Conservation (phyloP, 2,888 invertebrate genomes). For the Synergus japonicus region DNA sequence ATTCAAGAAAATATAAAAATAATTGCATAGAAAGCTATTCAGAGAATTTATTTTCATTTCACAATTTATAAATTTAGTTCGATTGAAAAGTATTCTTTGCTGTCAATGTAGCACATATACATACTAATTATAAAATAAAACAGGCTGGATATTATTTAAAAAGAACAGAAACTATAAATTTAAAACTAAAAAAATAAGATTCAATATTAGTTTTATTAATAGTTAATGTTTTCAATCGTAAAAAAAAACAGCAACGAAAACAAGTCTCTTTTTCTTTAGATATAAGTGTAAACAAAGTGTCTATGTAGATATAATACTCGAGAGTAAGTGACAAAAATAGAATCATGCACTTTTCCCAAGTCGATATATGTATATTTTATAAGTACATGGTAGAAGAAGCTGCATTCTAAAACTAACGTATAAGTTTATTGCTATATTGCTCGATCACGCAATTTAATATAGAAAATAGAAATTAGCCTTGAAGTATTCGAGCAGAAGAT, state of each 20-base stretch:
- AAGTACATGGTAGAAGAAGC: neutral
- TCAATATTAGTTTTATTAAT: neutral
- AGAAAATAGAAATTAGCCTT: slow-evolving; percentile 3
- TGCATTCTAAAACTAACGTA: neutral
- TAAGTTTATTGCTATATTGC: neutral
- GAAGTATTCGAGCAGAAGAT: neutral
- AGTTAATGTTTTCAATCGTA: neutral
- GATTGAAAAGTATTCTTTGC: neutral
- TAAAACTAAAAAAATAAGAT: neutral
- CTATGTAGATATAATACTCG: neutral
- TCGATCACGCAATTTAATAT: neutral
- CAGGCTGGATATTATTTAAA: no score
- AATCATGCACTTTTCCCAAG: neutral
- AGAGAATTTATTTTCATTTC: neutral
- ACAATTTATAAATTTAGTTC: neutral
- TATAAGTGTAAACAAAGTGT: neutral
- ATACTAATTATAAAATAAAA: no score
- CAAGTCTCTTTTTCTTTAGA: neutral
- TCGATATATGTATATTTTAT: neutral
- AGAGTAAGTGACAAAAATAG: neutral
- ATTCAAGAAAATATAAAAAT: neutral
- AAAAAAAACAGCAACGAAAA: neutral
- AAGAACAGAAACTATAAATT: neutral
- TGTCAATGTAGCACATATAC: no score
- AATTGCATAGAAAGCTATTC: neutral